Percentiles rank a stretch among this genome's conserved stretches.
These are phyloP conservation scores for Nephrotoma flavescens DNA, from an alignment of 2,888 invertebrate species.

Conservation along the genomic window DNA sequence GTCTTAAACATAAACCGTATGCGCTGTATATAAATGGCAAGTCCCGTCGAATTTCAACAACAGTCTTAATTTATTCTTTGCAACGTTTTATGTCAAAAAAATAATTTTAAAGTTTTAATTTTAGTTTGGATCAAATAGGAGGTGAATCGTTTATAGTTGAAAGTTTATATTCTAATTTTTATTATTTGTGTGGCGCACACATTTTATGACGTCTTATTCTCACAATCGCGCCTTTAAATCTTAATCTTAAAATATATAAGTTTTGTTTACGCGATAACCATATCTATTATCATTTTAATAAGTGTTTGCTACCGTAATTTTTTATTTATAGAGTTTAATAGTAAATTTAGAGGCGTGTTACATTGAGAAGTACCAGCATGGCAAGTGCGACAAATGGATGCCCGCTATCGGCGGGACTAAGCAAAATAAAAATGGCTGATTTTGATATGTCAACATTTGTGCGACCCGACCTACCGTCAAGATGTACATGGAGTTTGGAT, in stretches of 20 bases:
- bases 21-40: not conserved
- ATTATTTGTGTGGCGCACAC: not conserved
- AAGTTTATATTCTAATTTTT: not conserved
- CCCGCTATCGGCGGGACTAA: not conserved
- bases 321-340: not conserved
- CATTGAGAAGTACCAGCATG: not conserved
- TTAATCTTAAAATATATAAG: not conserved
- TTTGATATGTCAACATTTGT: constrained; percentile 2
- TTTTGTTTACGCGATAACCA: not conserved
- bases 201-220: not conserved
- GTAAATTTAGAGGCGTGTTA: not conserved
- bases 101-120: not conserved
- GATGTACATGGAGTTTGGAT: not conserved
- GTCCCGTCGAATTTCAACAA: not conserved
- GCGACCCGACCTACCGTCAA: not conserved
- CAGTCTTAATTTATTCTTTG: not conserved
- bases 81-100: not conserved
- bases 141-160: not conserved
- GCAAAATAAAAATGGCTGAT: not conserved
- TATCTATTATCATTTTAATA: not conserved
- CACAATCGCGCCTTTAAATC: not conserved
- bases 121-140: not conserved
- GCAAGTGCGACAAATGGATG: not conserved
- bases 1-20: not conserved
- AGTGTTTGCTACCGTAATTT: not conserved